These are phyloP conservation scores for Egretta garzetta DNA, from an alignment of 2,113 vertebrate species.

Conservation along the genomic window DNA sequence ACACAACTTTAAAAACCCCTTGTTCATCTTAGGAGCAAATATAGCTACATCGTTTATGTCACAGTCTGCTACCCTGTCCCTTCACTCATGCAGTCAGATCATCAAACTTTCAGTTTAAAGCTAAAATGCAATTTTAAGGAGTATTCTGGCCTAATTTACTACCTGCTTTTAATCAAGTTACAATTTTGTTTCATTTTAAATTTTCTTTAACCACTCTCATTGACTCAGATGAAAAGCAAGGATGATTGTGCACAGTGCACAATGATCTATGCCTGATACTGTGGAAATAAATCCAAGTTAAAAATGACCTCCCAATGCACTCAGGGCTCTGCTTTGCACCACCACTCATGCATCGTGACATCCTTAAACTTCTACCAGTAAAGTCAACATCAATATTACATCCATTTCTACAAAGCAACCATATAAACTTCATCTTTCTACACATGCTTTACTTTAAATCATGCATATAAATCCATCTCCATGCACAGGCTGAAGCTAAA, in stretches of 20 bases:
- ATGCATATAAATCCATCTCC: constrained; percentile 59
- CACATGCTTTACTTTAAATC: constrained; percentile 56
- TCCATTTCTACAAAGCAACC: constrained; percentile 57
- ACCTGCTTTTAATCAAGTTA: constrained; percentile 57
- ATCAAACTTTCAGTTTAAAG: constrained; percentile 34
- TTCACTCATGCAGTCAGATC: constrained; percentile 35
- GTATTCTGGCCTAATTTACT: constrained; percentile 47
- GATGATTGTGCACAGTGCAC: constrained; percentile 26
- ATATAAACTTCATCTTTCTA: constrained; percentile 61
- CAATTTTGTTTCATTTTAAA: constrained; percentile 50
- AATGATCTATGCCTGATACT: constrained; percentile 48
- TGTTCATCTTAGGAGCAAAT: constrained; percentile 19
- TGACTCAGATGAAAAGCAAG: constrained; percentile 54
- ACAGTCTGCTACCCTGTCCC: constrained; percentile 29
- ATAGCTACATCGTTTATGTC: constrained; percentile 34
- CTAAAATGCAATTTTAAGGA: constrained; percentile 42
- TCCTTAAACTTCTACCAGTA: constrained; percentile 60
- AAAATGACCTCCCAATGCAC: constrained; percentile 62
- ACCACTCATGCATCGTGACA: constrained; percentile 56
- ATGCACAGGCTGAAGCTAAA: constrained; percentile 4
- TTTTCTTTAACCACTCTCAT: constrained; percentile 43
- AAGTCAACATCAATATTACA: constrained; percentile 69
- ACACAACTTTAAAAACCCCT: not conserved
- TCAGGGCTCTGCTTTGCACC: constrained; percentile 58
- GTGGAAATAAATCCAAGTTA: constrained; percentile 65